Evolutionary conservation across 2,797 vertebrate species (phyloP).

Genomic region (Saguinus oedipus): DNA sequence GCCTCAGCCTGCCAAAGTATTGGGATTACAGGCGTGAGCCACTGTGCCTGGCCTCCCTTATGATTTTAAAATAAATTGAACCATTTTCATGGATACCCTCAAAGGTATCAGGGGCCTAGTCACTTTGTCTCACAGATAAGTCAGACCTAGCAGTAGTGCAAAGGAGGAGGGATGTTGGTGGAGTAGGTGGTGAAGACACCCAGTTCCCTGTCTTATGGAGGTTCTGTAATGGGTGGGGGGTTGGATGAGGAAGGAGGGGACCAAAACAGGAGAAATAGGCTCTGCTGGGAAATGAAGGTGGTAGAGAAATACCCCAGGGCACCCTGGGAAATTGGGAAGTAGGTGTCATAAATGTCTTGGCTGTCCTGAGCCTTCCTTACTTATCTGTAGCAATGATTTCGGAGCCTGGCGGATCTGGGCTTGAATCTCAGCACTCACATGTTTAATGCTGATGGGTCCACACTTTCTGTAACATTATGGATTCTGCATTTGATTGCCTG

Average conservation of each 20-base stretch:
- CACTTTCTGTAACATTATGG: background rate
- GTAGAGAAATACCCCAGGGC: background rate
- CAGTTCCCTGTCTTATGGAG: background rate
- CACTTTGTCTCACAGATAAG: background rate
- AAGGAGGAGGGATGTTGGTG: background rate
- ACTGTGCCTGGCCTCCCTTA: background rate
- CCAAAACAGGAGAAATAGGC: background rate
- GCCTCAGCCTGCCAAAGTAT: background rate
- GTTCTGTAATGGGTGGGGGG: background rate
- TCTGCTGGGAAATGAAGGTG: background rate
- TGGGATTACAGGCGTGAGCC: background rate
- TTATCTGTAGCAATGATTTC: background rate
- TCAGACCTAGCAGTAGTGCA: background rate
- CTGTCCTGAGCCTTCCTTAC: background rate
- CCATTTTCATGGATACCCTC: slow-evolving; percentile 12
- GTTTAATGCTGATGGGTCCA: background rate
- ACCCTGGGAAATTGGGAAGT: background rate
- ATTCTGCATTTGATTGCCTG: background rate
- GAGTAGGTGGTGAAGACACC: background rate
- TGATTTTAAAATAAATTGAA: slow-evolving; percentile 29
- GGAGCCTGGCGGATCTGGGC: background rate
- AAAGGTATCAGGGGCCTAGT: background rate
- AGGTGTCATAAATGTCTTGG: background rate
- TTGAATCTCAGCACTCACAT: background rate
- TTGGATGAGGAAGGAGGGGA: too few species aligned